Conservation (phyloP, 2,888 invertebrate species). For the Desoria tigrina region DNA sequence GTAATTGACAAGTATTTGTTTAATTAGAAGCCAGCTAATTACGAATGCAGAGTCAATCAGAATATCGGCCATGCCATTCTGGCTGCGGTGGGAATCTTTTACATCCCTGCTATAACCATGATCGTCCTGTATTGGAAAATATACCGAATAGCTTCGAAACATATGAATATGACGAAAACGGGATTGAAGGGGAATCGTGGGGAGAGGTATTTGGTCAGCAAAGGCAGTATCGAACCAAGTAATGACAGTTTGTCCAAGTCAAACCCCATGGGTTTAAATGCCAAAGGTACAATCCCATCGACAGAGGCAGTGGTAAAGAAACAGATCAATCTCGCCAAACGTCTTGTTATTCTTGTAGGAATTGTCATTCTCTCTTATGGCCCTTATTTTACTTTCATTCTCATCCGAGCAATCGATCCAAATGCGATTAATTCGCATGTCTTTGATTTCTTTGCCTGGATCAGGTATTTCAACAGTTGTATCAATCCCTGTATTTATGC, state of each 20-base stretch:
- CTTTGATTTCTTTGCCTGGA: slow-evolving; percentile 37
- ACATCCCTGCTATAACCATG: slow-evolving; percentile 40
- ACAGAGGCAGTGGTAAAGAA: background rate
- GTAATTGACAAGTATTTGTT: too few species aligned
- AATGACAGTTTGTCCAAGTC: too few species aligned
- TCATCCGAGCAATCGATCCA: slow-evolving; percentile 34
- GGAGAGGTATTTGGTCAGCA: too few species aligned
- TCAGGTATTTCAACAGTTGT: slow-evolving; percentile 44
- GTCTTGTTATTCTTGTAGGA: slow-evolving; percentile 37
- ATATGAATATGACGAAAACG: slow-evolving; percentile 16
- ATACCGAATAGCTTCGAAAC: slow-evolving; percentile 28
- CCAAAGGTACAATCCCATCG: too few species aligned
- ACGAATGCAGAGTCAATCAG: slow-evolving; percentile 32
- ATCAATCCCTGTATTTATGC: slow-evolving; percentile 46
- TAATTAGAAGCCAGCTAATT: too few species aligned
- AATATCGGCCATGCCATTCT: slow-evolving; percentile 41
- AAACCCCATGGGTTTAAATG: too few species aligned
- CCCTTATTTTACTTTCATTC: slow-evolving; percentile 42
- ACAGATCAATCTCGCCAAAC: slow-evolving; percentile 24
- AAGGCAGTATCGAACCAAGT: too few species aligned
- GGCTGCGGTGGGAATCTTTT: slow-evolving; percentile 40
- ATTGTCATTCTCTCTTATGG: slow-evolving; percentile 35
- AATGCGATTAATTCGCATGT: slow-evolving; percentile 17
- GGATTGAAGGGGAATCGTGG: too few species aligned
- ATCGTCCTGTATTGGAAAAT: slow-evolving; percentile 40